Base-by-base conservation (phyloP, 2,797 vertebrate species). In the Enteromius thamalakanensis region DNA sequence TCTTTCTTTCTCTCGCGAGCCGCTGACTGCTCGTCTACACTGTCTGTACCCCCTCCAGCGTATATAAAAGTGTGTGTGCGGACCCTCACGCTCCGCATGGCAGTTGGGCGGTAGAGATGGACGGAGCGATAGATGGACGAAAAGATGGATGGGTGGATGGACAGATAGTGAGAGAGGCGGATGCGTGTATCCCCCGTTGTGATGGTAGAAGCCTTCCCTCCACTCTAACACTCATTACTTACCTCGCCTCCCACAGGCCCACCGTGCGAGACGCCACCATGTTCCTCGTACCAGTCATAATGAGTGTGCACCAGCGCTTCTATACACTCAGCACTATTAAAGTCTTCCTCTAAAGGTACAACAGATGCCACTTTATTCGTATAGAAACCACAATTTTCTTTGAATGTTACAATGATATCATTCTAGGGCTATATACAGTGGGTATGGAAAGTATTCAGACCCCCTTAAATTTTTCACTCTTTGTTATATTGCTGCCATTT, bases 211-310 rank as follows among this genome's bases (percentile, higher is more conserved):
- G 82, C 87, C 86, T 87, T 83, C 87, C 83, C 87, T 87, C 82
- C 84, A 64, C 86, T 87, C 86, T 90, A 89, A 90, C 90, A 91
- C 91, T 91, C 89, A 91, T 91, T 91, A 91, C 87, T 85, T 82
- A 76, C 84, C 79, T 85, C 77, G 42, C 67, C 81, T 90, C 88
- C 88, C 90, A 80, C 45, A 85, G 90, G 90, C 83, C 76, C 84
- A 75, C 81, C 11, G 87, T 29, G 89, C 88, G 76, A 90, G 90
- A 91, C 88, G 64, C 79, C 85, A 86, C 87, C 85, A 87, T 72
- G 47, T 62, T 67, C 34, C 81, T 82, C 45, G 71, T 76, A 81
- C 85, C 58, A 88, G 79, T 34, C 49, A 58, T 47, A 71, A 81
- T 58, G 76, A 76, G 83, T 70, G 37, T 67, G 80, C 76, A 64